Percentiles rank a stretch among this genome's conserved stretches.
These are phyloP conservation scores for Leptogaster cylindrica DNA, from an alignment of 2,888 invertebrate genomes.

Conservation along the genomic window DNA sequence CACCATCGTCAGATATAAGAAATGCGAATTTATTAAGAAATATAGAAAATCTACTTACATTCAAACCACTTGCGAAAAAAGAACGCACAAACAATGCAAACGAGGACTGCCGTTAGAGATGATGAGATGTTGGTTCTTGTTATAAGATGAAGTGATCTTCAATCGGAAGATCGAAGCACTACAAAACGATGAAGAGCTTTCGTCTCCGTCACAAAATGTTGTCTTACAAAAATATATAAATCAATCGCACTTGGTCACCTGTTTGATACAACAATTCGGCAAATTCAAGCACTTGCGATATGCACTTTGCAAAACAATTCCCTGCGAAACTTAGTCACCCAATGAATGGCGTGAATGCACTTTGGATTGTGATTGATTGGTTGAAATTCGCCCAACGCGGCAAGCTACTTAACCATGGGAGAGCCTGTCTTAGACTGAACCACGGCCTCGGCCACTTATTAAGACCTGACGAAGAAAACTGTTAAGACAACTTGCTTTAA, in stretches of 20 bases:
- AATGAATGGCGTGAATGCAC: neutral
- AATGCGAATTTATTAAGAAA: slow-evolving; percentile 10
- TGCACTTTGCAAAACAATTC: slow-evolving; percentile 11
- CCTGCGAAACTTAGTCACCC: slow-evolving; percentile 12
- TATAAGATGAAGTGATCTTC: too few species aligned
- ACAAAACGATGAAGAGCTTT: neutral
- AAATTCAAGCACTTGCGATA: slow-evolving; percentile 5
- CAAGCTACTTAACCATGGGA: slow-evolving; percentile 36
- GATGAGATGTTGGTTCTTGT: too few species aligned
- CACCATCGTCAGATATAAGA: neutral
- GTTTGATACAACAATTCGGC: slow-evolving; percentile 1
- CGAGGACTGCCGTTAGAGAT: slow-evolving; percentile 15
- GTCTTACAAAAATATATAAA: neutral
- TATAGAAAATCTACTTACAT: slow-evolving; percentile 12
- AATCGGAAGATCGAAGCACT: neutral
- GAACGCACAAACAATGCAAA: neutral
- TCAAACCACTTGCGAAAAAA: neutral
- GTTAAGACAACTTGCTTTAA: slow-evolving; percentile 34
- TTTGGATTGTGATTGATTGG: neutral
- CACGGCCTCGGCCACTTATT: slow-evolving; percentile 25
- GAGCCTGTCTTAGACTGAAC: slow-evolving; percentile 36
- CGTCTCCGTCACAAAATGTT: neutral
- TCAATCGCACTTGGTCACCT: slow-evolving; percentile 10
- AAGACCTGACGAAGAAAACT: slow-evolving; percentile 33
- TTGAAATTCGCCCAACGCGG: slow-evolving; percentile 18